Conservation (phyloP, 2,797 vertebrate genomes). For the Chromobotia macracanthus region DNA sequence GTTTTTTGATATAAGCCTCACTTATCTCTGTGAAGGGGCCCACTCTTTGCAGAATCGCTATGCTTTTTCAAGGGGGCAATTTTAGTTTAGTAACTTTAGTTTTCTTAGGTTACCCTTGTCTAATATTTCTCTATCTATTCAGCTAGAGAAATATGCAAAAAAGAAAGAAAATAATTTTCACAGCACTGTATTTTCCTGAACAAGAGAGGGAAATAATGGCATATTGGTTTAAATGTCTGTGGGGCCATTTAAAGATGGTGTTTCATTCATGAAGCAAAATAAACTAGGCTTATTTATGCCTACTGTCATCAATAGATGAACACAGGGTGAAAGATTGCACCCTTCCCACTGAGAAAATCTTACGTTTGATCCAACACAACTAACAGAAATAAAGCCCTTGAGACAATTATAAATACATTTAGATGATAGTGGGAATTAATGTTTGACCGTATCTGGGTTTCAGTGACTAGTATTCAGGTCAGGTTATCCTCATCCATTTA, state of each 20-base stretch:
- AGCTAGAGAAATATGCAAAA: too few relatives aligned
- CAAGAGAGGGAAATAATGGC: neutral
- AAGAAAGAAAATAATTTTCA: neutral
- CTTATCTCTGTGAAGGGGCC: too few relatives aligned
- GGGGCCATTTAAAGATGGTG: neutral
- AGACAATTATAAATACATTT: neutral
- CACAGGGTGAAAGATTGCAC: neutral
- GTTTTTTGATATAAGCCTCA: too few relatives aligned
- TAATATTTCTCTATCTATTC: too few relatives aligned
- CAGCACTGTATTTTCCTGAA: neutral
- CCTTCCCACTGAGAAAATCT: neutral
- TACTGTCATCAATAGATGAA: neutral
- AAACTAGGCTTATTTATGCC: neutral
- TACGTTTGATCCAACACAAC: neutral
- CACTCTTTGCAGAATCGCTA: too few relatives aligned
- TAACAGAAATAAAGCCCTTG: neutral
- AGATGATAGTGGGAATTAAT: too few relatives aligned
- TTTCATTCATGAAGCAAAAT: neutral
- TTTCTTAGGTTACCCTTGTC: neutral
- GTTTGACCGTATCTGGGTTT: too few relatives aligned
- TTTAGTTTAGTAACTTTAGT: neutral
- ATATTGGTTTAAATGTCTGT: neutral
- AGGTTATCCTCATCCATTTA: neutral
- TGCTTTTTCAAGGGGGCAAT: too few relatives aligned
- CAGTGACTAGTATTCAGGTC: neutral